Conservation (phyloP, 2,113 vertebrate genomes). For the Saguinus imperator region DNA sequence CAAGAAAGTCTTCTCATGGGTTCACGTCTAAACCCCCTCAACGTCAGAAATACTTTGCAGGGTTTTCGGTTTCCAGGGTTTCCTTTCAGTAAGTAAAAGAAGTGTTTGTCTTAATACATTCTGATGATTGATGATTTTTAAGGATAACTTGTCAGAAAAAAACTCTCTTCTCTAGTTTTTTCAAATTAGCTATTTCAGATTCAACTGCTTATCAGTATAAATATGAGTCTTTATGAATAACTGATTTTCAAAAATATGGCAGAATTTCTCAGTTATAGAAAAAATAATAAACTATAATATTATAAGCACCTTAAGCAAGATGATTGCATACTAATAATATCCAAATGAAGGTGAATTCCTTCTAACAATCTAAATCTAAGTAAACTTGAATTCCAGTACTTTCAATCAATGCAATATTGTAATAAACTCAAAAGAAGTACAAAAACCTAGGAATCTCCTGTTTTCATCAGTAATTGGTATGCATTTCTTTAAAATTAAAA, state of each 20-base stretch:
- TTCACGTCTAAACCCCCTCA: neutral
- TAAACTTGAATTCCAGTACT: constrained; percentile 55
- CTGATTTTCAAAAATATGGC: constrained; percentile 43
- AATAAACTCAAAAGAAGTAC: constrained; percentile 63
- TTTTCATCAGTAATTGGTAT: constrained; percentile 53
- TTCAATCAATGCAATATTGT: constrained; percentile 68
- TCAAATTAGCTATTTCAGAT: constrained; percentile 50
- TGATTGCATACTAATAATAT: neutral
- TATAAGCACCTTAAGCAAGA: constrained; percentile 52
- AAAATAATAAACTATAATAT: constrained; percentile 34
- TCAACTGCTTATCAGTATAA: constrained; percentile 54
- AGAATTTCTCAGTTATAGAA: constrained; percentile 53
- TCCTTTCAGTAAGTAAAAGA: constrained; percentile 56
- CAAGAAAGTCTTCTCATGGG: constrained; percentile 22
- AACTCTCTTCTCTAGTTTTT: constrained; percentile 38
- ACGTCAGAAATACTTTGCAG: constrained; percentile 19
- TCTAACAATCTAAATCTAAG: neutral
- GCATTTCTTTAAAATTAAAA: constrained; percentile 69
- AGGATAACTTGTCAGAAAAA: neutral
- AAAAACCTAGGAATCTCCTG: constrained; percentile 64
- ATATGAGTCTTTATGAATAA: constrained; percentile 68
- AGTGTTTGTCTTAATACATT: constrained; percentile 40
- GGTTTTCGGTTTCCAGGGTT: constrained; percentile 17
- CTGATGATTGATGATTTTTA: constrained; percentile 49
- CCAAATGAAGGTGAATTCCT: neutral